These are phyloP conservation scores for Vannuccia rotundouncinata DNA, from an alignment of 2,888 invertebrate species.

Conservation along the genomic window DNA sequence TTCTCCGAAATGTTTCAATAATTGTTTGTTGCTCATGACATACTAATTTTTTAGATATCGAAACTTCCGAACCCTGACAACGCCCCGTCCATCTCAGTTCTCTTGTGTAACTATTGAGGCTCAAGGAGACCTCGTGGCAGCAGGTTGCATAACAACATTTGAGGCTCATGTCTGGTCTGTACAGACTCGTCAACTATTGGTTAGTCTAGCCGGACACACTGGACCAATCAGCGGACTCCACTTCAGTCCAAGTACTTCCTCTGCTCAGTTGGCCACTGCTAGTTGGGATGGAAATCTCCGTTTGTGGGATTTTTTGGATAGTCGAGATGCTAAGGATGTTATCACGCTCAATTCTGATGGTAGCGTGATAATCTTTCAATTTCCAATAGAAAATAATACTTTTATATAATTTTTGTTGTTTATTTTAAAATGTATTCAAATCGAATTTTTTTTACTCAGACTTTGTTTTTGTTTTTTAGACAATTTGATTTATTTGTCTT, in stretches of 20 bases:
- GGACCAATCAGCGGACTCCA: conserved; percentile 72
- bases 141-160: conserved; percentile 63
- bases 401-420: too few species aligned
- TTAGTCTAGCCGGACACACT: conserved; percentile 71
- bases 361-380: too few species aligned
- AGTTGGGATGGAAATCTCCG: conserved; percentile 90
- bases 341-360: conserved; percentile 70
- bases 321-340: conserved; percentile 72
- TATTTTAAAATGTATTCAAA: too few species aligned
- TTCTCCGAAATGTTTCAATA: too few species aligned
- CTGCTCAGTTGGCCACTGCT: conserved; percentile 66
- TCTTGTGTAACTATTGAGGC: conserved; percentile 78
- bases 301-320: conserved; percentile 78
- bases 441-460: too few species aligned
- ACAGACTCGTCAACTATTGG: conserved; percentile 33
- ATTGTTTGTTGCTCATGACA: too few species aligned
- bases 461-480: too few species aligned
- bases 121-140: conserved; percentile 83
- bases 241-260: conserved; percentile 61
- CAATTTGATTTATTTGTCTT: too few species aligned
- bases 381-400: too few species aligned
- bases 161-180: conserved; percentile 35
- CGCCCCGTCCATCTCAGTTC: conserved; percentile 83
- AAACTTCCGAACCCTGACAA: conserved; percentile 87
- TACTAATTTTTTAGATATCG: conserved; percentile 75